Percentiles rank a stretch among this genome's conserved stretches.
Conservation (phyloP, 2,113 vertebrate genomes). For the Ammodytes marinus region DNA sequence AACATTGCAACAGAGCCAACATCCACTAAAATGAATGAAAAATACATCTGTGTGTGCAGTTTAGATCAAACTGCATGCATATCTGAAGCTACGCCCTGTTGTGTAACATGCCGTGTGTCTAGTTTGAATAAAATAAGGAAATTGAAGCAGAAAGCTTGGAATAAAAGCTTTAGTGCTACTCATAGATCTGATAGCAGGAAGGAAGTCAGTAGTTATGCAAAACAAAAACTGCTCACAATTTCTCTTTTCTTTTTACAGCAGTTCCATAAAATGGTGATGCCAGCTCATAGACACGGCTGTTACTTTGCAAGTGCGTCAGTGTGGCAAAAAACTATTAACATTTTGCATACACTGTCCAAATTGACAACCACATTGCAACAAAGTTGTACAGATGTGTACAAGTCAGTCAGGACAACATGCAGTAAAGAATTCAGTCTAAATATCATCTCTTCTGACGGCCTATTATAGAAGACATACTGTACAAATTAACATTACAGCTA, state of each 20-base stretch:
- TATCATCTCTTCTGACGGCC: background rate
- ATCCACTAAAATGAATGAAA: slow-evolving; percentile 1
- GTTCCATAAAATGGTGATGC: slow-evolving; percentile 31
- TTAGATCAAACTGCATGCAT: background rate
- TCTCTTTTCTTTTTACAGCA: background rate
- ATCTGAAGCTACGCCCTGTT: background rate
- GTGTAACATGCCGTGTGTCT: background rate
- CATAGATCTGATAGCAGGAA: slow-evolving; percentile 41
- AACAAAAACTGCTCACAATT: slow-evolving; percentile 4
- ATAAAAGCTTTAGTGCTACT: background rate
- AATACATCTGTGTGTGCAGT: slow-evolving; percentile 14
- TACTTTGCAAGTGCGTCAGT: slow-evolving; percentile 77
- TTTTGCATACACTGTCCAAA: slow-evolving; percentile 54
- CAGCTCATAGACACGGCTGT: slow-evolving; percentile 26
- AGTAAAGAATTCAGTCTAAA: background rate
- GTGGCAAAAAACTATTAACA: slow-evolving; percentile 62
- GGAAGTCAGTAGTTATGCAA: slow-evolving; percentile 44
- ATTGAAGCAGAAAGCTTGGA: background rate
- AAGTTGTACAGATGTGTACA: slow-evolving; percentile 20
- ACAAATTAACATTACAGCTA: background rate
- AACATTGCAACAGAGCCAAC: slow-evolving; percentile 10
- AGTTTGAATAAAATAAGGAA: slow-evolving; percentile 12
- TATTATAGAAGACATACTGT: background rate
- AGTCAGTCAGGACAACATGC: slow-evolving; percentile 6
- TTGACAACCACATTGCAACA: slow-evolving; percentile 39